A percentile compares a stretch with the other conserved stretches of the same genome.
Evolutionary conservation across 1,140 invertebrate genomes (phyloP).

Genomic region (Drosophila sucinea): DNA sequence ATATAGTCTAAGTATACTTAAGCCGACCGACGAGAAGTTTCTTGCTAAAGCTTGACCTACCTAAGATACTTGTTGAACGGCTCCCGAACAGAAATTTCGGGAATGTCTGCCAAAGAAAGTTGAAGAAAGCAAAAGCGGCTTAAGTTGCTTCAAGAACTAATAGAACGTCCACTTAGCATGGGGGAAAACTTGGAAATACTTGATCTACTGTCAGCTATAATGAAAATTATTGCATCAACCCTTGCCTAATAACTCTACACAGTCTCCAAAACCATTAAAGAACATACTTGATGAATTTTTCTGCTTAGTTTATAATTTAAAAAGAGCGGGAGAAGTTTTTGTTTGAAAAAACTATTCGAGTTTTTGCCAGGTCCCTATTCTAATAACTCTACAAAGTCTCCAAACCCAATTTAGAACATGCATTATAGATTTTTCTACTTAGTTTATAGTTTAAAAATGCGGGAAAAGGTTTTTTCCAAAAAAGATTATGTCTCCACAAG

Average conservation of each 20-base stretch:
- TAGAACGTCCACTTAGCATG: no score
- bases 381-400: neutral
- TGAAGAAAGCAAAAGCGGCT: neutral
- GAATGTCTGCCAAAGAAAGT: neutral
- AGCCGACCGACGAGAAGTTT: neutral
- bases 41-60: neutral
- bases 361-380: no score
- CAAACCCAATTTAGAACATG: neutral
- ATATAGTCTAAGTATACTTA: neutral
- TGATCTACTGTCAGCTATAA: neutral
- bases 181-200: no score
- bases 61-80: neutral
- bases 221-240: neutral
- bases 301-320: no score
- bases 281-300: no score
- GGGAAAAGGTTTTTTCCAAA: no score
- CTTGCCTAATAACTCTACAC: neutral
- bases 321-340: no score
- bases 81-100: neutral
- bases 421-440: no score
- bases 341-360: no score
- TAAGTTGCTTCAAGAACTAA: neutral
- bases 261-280: neutral
- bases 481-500: no score
- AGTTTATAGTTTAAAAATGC: no score